Percentiles rank a stretch among this genome's conserved stretches.
Evolutionary conservation across 2,113 vertebrate species (phyloP).

Genomic region (Gobiocypris rarus): DNA sequence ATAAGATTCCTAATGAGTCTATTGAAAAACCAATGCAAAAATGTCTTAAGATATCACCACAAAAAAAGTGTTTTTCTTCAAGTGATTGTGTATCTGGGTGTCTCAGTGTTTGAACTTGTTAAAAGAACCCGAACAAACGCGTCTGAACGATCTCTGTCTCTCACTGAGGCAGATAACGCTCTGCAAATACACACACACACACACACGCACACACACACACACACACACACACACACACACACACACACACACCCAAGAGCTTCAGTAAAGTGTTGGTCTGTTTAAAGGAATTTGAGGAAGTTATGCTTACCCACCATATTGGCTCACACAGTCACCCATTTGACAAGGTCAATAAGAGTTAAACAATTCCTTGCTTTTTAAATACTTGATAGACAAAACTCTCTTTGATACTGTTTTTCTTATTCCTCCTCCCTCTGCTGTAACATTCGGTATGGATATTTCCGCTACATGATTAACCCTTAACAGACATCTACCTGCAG

Average conservation of each 20-base stretch:
- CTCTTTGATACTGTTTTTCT: background rate
- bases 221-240: background rate
- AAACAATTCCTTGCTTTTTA: too few species aligned
- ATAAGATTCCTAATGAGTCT: background rate
- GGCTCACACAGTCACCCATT: constrained; percentile 94
- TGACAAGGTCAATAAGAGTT: constrained; percentile 64
- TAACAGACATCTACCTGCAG: constrained; percentile 37
- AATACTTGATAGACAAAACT: constrained; percentile 10
- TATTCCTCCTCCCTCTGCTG: constrained; percentile 16
- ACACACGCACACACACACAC: constrained; percentile 1
- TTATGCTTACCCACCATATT: constrained; percentile 87
- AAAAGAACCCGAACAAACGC: constrained; percentile 28
- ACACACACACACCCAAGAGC: constrained; percentile 12
- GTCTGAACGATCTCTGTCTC: constrained; percentile 1
- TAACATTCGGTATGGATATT: constrained; percentile 19
- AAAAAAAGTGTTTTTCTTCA: background rate
- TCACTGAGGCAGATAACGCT: constrained; percentile 25
- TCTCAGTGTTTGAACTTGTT: constrained; percentile 50
- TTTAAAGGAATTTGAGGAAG: constrained; percentile 25
- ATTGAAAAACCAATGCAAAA: background rate
- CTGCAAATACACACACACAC: background rate
- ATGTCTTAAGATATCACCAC: background rate
- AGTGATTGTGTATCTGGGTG: background rate
- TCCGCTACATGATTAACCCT: constrained; percentile 50
- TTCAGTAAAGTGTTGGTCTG: constrained; percentile 26